Percentiles rank a stretch among this genome's conserved stretches.
phyloP scores from a whole-genome alignment of 2,888 invertebrate species.

The Trichopria drosophilae region DNA sequence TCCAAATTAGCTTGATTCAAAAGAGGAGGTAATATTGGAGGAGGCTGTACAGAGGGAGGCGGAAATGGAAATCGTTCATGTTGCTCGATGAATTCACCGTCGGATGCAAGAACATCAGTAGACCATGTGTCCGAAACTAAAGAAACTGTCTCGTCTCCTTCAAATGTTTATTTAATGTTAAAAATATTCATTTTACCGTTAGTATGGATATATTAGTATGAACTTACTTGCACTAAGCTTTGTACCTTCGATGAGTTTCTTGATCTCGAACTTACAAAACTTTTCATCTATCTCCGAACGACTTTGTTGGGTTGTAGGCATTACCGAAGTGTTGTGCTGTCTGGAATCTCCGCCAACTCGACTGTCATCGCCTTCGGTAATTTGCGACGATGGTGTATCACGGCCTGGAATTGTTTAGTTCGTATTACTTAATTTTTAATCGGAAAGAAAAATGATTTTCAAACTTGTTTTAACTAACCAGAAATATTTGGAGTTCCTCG shows the following conservation, averaged over 20 bases:
- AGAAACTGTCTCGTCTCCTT: conserved; percentile 92
- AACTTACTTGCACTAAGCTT: no score
- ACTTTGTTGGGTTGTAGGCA: conserved; percentile 72
- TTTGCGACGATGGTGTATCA: conserved; percentile 94
- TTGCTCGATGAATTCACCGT: conserved; percentile 90
- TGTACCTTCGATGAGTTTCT: conserved; percentile 65
- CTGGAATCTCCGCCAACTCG: conserved; percentile 56
- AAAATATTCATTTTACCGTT: conserved; percentile 13
- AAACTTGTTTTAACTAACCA: conserved; percentile 56
- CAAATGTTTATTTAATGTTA: conserved; percentile 30
- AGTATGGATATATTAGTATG: not conserved
- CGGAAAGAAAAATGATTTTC: not conserved
- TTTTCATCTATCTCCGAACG: conserved; percentile 96
- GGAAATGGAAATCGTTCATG: conserved; percentile 62
- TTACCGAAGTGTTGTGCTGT: conserved; percentile 55
- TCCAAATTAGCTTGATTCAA: conserved; percentile 65
- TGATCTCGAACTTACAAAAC: conserved; percentile 97
- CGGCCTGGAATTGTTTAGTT: conserved; percentile 67
- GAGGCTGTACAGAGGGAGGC: conserved; percentile 42
- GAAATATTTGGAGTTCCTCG: conserved; percentile 94
- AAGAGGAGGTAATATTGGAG: conserved; percentile 56
- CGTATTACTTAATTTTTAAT: not conserved
- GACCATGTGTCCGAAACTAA: conserved; percentile 99
- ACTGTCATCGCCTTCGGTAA: conserved; percentile 74
- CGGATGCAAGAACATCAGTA: conserved; percentile 95